phyloP scores from a whole-genome alignment of 2,888 invertebrate species.

The Rhodophaea formosa region DNA sequence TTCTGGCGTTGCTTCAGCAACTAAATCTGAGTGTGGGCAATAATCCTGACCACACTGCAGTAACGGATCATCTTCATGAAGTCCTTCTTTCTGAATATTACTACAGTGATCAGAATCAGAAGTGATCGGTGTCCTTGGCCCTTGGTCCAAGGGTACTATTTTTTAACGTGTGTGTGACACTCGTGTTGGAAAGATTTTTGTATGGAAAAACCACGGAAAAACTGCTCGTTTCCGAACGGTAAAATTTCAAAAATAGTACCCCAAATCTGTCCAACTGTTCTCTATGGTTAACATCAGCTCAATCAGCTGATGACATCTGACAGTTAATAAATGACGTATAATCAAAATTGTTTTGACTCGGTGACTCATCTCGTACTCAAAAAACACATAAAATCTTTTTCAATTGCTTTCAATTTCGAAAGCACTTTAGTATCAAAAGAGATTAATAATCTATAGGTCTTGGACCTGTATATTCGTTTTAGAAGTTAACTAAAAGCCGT shows the following conservation, averaged over 20 bases:
- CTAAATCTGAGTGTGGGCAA: constrained; percentile 99
- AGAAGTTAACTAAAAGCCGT: constrained; percentile 49
- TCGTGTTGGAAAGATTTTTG: too few species aligned
- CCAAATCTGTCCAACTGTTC: too few species aligned
- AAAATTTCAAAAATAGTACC: too few species aligned
- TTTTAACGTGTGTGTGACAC: too few species aligned
- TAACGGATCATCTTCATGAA: constrained; percentile 99
- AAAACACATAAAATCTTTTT: neutral
- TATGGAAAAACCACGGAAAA: too few species aligned
- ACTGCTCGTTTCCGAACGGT: too few species aligned
- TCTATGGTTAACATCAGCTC: neutral
- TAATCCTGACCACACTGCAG: constrained; percentile 97
- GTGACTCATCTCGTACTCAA: neutral
- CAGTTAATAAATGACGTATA: neutral
- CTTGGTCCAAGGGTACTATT: too few species aligned
- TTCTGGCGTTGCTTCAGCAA: constrained; percentile 98
- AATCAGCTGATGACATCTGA: neutral
- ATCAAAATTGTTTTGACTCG: constrained; percentile 31
- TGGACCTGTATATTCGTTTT: constrained; percentile 40
- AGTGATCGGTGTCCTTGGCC: too few species aligned
- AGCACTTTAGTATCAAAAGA: neutral
- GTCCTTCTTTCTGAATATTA: too few species aligned
- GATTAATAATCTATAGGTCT: constrained; percentile 27
- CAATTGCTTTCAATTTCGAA: neutral
- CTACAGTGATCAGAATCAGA: too few species aligned